Base-by-base conservation (phyloP, 2,797 vertebrate genomes). In the Gymnocypris eckloni region DNA sequence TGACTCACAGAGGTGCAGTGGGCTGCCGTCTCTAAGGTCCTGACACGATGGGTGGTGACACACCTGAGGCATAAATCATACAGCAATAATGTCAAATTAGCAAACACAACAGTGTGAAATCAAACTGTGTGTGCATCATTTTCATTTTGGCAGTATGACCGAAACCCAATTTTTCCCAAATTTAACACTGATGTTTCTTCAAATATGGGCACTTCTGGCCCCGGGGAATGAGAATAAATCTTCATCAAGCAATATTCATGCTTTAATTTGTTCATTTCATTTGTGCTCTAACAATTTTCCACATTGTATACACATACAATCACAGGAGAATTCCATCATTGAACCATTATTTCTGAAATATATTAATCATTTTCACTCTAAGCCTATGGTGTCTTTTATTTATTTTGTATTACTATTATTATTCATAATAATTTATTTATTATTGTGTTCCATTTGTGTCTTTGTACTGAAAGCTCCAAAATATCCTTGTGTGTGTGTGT, bases 11-110 rank as follows among this genome's bases (percentile, higher is more conserved):
- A 97, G 95, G 94, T 96, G 96, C 82, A 97, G 95, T 22, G 98
- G 97, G 61, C 93, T 91, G 81, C 94, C 94, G 92, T n/a, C 90
- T 91, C 96, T 97, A 93, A 97, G 95, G 92, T 95, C 96, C 93
- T 91, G 97, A 92, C 97, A 98, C 90, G 96, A 95, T 0, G 92
- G 91, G 43, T 97, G 97, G 91, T 97, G 97, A 90, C 98, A 99
- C 90, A 97, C 97, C 98, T 99, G 90, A 72, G 79, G 33, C 1
- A 64, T 22, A 85, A 41, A 71, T 78, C n/a, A 86, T 15, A 67
- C 41, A 84, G 18, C 11, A 85, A 59, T 59, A 33, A 45, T 61
- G 52, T 71, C 69, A 85, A 15, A 80, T 39, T 56, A 22, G 50
- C n/a, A 71, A 52, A 59, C 48, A 33, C 6, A 28, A 13, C 37